Evolutionary conservation across 2,113 vertebrate species (phyloP).

Genomic region (Brachyistius frenatus): DNA sequence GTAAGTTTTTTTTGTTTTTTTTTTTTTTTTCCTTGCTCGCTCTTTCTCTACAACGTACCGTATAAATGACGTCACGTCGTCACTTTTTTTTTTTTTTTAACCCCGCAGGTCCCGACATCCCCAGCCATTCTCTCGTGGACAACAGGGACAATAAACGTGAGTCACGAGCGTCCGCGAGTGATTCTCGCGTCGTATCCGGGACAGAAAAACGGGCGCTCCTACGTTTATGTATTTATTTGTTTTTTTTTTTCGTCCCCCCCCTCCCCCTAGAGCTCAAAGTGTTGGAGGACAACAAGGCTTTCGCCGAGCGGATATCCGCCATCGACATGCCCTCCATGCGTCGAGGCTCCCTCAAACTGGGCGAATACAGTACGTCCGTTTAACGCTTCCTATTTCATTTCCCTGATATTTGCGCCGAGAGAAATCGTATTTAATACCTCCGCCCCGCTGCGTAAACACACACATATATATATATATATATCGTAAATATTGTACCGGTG

Average conservation of each 20-base stretch:
- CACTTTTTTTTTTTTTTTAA: constrained; percentile 1
- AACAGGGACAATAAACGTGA: constrained; percentile 61
- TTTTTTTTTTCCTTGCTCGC: too few species aligned
- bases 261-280: constrained; percentile 79
- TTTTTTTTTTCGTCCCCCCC: constrained; percentile 10
- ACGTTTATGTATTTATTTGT: not conserved
- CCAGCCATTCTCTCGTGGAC: constrained; percentile 78
- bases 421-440: too few species aligned
- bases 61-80: too few species aligned
- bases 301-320: constrained; percentile 81
- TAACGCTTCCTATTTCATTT: not conserved
- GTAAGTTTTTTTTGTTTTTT: constrained; percentile 71
- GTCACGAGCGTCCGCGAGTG: not conserved
- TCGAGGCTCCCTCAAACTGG: constrained; percentile 72
- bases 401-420: too few species aligned
- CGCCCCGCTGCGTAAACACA: too few species aligned
- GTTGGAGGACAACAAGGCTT: constrained; percentile 88
- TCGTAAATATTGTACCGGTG: too few species aligned
- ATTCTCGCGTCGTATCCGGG: too few species aligned
- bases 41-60: too few species aligned
- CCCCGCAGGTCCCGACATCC: constrained; percentile 90
- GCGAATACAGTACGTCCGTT: constrained; percentile 83
- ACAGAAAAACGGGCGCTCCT: too few species aligned
- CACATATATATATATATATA: too few species aligned
- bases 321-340: constrained; percentile 89